Conservation (phyloP, 2,888 invertebrate genomes). For the Aspidiotus destructor region DNA sequence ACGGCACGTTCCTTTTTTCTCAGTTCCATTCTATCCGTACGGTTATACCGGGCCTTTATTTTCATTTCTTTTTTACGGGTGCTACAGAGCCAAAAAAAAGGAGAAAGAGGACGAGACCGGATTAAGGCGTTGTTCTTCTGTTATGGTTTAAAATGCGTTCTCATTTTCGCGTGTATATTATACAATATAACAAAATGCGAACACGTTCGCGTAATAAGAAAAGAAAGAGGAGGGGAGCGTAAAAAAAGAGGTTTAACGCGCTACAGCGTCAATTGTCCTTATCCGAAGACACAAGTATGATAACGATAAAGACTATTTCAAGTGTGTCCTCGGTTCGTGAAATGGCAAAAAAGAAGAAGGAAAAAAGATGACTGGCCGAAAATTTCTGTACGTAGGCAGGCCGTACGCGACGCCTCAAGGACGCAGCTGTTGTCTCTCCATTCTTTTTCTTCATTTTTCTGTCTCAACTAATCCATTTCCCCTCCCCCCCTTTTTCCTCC, state of each 20-base stretch:
- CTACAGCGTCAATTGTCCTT: constrained; percentile 2
- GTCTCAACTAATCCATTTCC: no score
- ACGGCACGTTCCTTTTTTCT: constrained; percentile 18
- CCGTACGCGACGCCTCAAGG: neutral
- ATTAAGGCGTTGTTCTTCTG: constrained; percentile 22
- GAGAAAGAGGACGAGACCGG: neutral
- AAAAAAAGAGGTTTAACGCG: neutral
- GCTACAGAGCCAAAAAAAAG: constrained; percentile 16
- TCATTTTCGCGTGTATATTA: neutral
- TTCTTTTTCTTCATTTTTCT: neutral
- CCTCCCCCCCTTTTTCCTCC: no score
- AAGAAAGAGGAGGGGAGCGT: neutral
- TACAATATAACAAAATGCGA: no score
- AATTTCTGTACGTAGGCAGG: no score
- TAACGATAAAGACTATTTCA: neutral
- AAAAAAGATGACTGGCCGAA: no score
- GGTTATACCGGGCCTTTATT: constrained; percentile 12
- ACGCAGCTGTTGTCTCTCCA: constrained; percentile 11
- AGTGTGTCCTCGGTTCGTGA: no score
- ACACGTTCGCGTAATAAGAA: no score
- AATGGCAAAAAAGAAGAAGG: no score
- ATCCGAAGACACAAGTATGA: neutral
- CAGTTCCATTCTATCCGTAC: neutral
- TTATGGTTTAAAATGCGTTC: neutral
- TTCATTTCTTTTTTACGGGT: constrained; percentile 13